Conservation (phyloP, 2,888 invertebrate species). For the Saturnia pavonia region DNA sequence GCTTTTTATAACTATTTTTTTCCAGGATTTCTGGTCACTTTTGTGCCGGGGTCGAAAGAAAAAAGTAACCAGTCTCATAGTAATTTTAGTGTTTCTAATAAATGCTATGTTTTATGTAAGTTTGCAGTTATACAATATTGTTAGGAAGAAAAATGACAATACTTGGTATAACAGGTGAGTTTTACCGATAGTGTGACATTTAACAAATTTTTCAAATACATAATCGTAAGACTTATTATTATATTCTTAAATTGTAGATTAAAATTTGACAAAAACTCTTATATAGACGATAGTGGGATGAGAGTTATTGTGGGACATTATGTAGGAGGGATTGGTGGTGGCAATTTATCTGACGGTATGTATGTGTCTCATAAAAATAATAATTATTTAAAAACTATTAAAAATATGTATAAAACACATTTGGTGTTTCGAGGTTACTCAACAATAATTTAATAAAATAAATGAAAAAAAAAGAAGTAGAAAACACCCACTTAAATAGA, state of each 20-base stretch:
- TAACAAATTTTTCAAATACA: background rate
- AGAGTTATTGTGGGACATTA: slow-evolving; percentile 94
- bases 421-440: background rate
- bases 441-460: too few species aligned
- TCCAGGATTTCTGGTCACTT: slow-evolving; percentile 64
- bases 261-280: slow-evolving; percentile 84
- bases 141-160: slow-evolving; percentile 54
- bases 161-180: slow-evolving; percentile 66
- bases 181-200: background rate
- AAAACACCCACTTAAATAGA: too few species aligned
- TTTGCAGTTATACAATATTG: slow-evolving; percentile 62
- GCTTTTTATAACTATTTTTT: slow-evolving; percentile 23
- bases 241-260: slow-evolving; percentile 63
- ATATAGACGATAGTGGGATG: slow-evolving; percentile 88
- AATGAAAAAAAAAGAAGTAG: too few species aligned
- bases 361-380: background rate
- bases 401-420: background rate
- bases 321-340: slow-evolving; percentile 90
- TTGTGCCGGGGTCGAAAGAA: slow-evolving; percentile 72
- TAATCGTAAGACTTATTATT: background rate
- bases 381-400: too few species aligned
- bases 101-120: slow-evolving; percentile 73
- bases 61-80: slow-evolving; percentile 56
- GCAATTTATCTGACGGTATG: slow-evolving; percentile 89
- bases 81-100: slow-evolving; percentile 61